phyloP scores from a whole-genome alignment of 2,888 invertebrate species.

The Pimpla rufipes region DNA sequence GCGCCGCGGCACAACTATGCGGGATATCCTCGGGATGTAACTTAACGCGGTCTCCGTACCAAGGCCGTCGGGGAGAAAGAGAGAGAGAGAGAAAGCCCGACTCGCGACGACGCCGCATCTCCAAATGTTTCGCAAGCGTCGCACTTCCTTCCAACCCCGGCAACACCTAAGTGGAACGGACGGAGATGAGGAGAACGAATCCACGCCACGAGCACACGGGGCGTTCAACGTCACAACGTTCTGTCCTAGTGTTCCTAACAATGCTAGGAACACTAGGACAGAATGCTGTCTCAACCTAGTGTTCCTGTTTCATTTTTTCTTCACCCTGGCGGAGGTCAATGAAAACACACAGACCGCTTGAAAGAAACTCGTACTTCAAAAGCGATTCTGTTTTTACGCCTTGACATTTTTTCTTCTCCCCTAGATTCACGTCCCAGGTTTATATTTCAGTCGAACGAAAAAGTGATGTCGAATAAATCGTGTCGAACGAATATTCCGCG shows the following conservation, averaged over 20 bases:
- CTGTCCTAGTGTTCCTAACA: too few species aligned
- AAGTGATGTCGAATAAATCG: too few species aligned
- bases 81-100: too few species aligned
- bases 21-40: conserved; percentile 46
- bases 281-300: background rate
- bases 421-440: too few species aligned
- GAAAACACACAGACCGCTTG: too few species aligned
- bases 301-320: background rate
- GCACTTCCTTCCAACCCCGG: background rate
- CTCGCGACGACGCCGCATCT: conserved; percentile 11
- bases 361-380: too few species aligned
- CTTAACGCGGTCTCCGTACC: conserved; percentile 8
- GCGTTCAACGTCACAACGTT: background rate
- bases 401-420: too few species aligned
- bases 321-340: background rate
- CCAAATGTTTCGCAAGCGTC: conserved; percentile 4
- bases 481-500: too few species aligned
- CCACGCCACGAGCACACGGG: background rate
- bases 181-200: background rate
- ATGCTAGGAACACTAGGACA: too few species aligned
- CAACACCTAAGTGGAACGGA: background rate
- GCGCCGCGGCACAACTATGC: conserved; percentile 45
- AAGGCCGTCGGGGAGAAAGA: background rate
- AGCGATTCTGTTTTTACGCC: too few species aligned
- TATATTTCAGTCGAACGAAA: too few species aligned